phyloP scores from a whole-genome alignment of 1,140 invertebrate genomes.

The Aphelinus atriplicis region DNA sequence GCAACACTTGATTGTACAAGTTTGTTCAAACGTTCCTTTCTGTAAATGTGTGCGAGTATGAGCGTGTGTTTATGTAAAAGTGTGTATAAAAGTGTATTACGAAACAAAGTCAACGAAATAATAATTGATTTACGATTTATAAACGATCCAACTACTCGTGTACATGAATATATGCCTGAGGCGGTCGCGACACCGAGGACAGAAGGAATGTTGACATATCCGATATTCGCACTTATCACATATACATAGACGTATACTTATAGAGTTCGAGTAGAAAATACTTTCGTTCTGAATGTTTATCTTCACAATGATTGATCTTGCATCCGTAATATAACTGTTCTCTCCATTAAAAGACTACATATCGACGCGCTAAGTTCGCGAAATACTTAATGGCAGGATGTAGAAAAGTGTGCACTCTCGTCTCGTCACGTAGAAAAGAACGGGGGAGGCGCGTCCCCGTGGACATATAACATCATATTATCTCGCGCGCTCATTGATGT shows the following conservation, averaged over 20 bases:
- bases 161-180: constrained; percentile 27
- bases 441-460: too few relatives aligned
- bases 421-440: too few relatives aligned
- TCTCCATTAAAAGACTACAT: constrained; percentile 21
- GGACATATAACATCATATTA: too few relatives aligned
- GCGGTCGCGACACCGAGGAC: constrained; percentile 30
- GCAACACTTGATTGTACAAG: constrained; percentile 11
- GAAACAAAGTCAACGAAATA: constrained; percentile 12
- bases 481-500: background rate
- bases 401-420: too few relatives aligned
- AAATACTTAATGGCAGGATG: constrained; percentile 35
- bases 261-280: constrained; percentile 34
- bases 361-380: constrained; percentile 27
- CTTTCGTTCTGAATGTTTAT: constrained; percentile 30
- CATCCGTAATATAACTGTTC: background rate
- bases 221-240: constrained; percentile 40
- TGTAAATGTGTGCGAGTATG: too few relatives aligned
- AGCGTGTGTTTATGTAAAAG: too few relatives aligned
- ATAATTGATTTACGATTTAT: constrained; percentile 31
- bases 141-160: constrained; percentile 15
- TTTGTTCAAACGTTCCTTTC: constrained; percentile 3
- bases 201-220: constrained; percentile 40
- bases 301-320: constrained; percentile 28
- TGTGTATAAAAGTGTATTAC: too few relatives aligned
- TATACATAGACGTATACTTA: constrained; percentile 31